phyloP scores from a whole-genome alignment of 2,888 invertebrate genomes.

The Abrostola tripartita region DNA sequence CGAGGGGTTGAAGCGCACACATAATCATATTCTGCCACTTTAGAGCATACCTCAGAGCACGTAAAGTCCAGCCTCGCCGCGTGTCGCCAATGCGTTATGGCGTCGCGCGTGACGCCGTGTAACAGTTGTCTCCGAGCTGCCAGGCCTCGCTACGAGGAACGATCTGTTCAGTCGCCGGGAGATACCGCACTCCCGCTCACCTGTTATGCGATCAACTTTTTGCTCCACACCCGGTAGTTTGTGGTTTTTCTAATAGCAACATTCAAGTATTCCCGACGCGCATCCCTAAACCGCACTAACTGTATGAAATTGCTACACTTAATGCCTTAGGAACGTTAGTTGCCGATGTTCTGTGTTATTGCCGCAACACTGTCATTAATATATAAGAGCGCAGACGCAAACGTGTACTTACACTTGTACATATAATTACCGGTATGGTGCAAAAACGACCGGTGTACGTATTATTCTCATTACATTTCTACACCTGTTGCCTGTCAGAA shows the following conservation, averaged over 20 bases:
- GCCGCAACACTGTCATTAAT: slow-evolving; percentile 69
- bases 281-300: slow-evolving; percentile 77
- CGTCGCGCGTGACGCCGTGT: slow-evolving; percentile 7
- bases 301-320: slow-evolving; percentile 71
- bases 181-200: slow-evolving; percentile 65
- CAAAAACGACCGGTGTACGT: slow-evolving; percentile 54
- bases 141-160: slow-evolving; percentile 34
- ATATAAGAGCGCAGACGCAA: slow-evolving; percentile 63
- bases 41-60: slow-evolving; percentile 8
- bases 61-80: slow-evolving; percentile 16
- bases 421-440: slow-evolving; percentile 59
- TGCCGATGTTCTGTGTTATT: slow-evolving; percentile 59
- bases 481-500: slow-evolving; percentile 55
- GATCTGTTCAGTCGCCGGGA: slow-evolving; percentile 44
- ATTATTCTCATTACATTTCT: slow-evolving; percentile 54
- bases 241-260: slow-evolving; percentile 73
- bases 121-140: slow-evolving; percentile 34
- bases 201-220: slow-evolving; percentile 73
- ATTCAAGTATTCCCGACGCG: slow-evolving; percentile 66
- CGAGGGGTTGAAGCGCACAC: slow-evolving; percentile 17
- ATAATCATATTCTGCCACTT: slow-evolving; percentile 20
- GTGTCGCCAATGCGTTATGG: slow-evolving; percentile 7
- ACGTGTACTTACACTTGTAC: slow-evolving; percentile 57
- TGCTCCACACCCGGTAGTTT: slow-evolving; percentile 65
- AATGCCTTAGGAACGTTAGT: slow-evolving; percentile 59